These are phyloP conservation scores for Sacculina carcini DNA, from an alignment of 2,888 invertebrate species.

Conservation along the genomic window DNA sequence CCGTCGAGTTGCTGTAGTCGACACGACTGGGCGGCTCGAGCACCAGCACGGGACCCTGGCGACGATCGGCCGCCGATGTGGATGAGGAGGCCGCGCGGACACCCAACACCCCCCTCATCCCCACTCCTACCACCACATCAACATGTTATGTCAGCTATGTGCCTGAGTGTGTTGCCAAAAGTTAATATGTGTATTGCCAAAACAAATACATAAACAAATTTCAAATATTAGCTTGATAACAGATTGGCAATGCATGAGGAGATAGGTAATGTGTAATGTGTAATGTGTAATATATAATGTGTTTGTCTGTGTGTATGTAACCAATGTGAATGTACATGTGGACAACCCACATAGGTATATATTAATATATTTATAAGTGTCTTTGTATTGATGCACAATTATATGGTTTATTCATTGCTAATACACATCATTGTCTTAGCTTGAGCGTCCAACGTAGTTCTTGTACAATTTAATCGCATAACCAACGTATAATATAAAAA, in stretches of 20 bases:
- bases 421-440: too few relatives aligned
- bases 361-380: background rate
- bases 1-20: conserved; percentile 80
- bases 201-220: too few relatives aligned
- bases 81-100: background rate
- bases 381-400: too few relatives aligned
- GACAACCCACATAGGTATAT: conserved; percentile 1
- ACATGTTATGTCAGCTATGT: background rate
- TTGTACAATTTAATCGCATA: too few relatives aligned
- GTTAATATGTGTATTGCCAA: background rate
- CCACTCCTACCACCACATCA: background rate
- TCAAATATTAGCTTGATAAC: background rate
- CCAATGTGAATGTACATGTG: background rate
- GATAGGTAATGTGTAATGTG: background rate
- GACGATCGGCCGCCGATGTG: conserved; percentile 41
- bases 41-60: conserved; percentile 68
- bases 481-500: too few relatives aligned
- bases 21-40: conserved; percentile 73
- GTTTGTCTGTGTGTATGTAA: background rate
- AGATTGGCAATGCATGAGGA: background rate
- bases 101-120: background rate
- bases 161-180: background rate
- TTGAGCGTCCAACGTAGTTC: too few relatives aligned
- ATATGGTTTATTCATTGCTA: too few relatives aligned
- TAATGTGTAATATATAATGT: too few relatives aligned